Evolutionary conservation across 2,888 invertebrate genomes (phyloP).

Genomic region (Euplexia lucipara): DNA sequence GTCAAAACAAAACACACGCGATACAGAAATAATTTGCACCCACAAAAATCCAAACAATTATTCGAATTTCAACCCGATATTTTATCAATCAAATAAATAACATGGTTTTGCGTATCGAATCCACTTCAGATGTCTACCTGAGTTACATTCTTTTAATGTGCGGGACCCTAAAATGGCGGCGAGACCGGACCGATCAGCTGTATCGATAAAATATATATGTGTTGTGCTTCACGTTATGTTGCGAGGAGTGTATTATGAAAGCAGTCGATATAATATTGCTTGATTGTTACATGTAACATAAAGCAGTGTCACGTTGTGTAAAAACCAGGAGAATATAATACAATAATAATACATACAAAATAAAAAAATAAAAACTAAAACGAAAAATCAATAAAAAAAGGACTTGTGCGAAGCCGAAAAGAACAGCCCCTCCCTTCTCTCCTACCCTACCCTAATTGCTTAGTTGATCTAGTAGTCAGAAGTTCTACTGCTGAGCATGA

Average conservation of each 20-base stretch:
- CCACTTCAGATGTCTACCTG: conserved; percentile 62
- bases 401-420: no score
- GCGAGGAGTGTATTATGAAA: conserved; percentile 41
- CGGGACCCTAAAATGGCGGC: conserved; percentile 46
- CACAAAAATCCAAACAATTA: conserved; percentile 43
- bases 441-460: no score
- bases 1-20: conserved; percentile 1
- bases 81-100: conserved; percentile 58
- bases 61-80: conserved; percentile 36
- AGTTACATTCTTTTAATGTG: conserved; percentile 57
- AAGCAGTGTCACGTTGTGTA: no score
- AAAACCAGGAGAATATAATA: no score
- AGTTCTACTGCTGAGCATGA: no score
- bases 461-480: no score
- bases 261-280: background rate
- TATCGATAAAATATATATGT: conserved; percentile 60
- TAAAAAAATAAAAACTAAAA: no score
- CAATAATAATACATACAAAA: no score
- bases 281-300: no score
- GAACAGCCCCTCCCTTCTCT: no score
- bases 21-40: conserved; percentile 3
- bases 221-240: conserved; percentile 57
- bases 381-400: no score
- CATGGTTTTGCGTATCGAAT: conserved; percentile 39
- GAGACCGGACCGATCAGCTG: conserved; percentile 60